Base-by-base conservation (phyloP, 2,113 vertebrate species). In the Oryzias melastigma region DNA sequence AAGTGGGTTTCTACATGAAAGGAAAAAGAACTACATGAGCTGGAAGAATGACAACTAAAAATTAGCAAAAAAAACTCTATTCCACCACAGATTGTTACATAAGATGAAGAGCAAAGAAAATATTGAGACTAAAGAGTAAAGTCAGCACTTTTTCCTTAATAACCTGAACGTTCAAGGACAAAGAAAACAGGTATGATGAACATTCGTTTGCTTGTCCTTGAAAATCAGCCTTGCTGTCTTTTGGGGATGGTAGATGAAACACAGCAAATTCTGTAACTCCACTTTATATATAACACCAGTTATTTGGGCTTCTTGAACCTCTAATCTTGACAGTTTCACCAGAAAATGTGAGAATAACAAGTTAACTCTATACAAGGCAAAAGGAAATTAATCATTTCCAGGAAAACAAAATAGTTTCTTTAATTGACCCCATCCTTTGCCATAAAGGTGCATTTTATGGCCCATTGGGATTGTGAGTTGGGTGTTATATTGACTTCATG, bases 151-250 rank as follows among this genome's bases (percentile, higher is more conserved):
- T 19, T 53, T 51, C 58, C 52, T 66, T 40, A 58, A 58, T 62
- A 73, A 81, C 46, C 62, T 57, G 52, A 76, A 65, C 47, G 22
- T 64, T 60, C 24, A 69, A 66, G 79, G 79, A 67, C 46, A 52
- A 45, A 50, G 41, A 50, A 17, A 57, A 35, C 8, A 35, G 42
- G 52, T 17, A 61, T n/a, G 58, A 52, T 48, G 52, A 72, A 73
- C 41, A 29, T 15, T 59, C 52, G 5, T 52, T 12, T 19, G 66
- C 17, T 63, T 65, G 67, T 80, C 76, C 76, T 82, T 79, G 68
- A 75, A 63, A 72, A 62, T n/a, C 27, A 51, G 59, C 24, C 13
- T 60, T 2, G 1, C 18, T 68, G 46, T 59, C 68, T 72, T 65
- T 43, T 18, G 61, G 58, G 65, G 19, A 55, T 66, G 66, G 60